These are phyloP conservation scores for Sarcophaga peregrina DNA, from an alignment of 1,140 invertebrate species.

Conservation along the genomic window DNA sequence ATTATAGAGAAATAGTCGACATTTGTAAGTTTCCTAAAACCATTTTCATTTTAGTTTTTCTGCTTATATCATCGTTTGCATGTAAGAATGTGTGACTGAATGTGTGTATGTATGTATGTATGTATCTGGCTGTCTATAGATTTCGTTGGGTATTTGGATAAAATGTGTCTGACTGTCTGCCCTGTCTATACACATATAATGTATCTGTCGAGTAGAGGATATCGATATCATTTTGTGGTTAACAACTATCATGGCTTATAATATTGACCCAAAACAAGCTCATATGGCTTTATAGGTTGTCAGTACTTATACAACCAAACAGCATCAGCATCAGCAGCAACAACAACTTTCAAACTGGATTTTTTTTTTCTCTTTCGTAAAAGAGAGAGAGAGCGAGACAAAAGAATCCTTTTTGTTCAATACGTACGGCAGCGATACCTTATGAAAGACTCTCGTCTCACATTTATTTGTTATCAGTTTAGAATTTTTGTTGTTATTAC, in stretches of 20 bases:
- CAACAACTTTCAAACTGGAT: too few relatives aligned
- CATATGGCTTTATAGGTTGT: slow-evolving; percentile 36
- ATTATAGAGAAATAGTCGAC: background rate
- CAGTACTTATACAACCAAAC: background rate
- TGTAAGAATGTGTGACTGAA: background rate
- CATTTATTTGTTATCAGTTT: background rate
- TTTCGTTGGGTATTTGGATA: too few relatives aligned
- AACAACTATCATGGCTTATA: slow-evolving; percentile 41
- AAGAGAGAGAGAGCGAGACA: background rate
- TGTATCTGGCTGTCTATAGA: background rate
- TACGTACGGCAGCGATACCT: background rate
- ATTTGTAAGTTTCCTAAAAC: slow-evolving; percentile 37
- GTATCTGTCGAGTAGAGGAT: background rate
- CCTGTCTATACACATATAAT: too few relatives aligned
- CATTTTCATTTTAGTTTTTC: slow-evolving; percentile 17
- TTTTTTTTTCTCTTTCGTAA: background rate
- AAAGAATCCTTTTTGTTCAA: background rate
- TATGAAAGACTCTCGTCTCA: too few relatives aligned
- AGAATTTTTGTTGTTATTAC: slow-evolving; percentile 3
- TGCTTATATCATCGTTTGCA: background rate
- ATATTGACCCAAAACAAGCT: slow-evolving; percentile 41
- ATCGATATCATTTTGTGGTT: slow-evolving; percentile 38
- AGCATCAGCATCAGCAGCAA: too few relatives aligned
- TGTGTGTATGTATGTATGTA: background rate
- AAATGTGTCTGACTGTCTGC: too few relatives aligned